A percentile compares a stretch with the other conserved stretches of the same genome.
These are phyloP conservation scores for Lycaon pictus DNA, from an alignment of 2,113 vertebrate species.

Conservation along the genomic window DNA sequence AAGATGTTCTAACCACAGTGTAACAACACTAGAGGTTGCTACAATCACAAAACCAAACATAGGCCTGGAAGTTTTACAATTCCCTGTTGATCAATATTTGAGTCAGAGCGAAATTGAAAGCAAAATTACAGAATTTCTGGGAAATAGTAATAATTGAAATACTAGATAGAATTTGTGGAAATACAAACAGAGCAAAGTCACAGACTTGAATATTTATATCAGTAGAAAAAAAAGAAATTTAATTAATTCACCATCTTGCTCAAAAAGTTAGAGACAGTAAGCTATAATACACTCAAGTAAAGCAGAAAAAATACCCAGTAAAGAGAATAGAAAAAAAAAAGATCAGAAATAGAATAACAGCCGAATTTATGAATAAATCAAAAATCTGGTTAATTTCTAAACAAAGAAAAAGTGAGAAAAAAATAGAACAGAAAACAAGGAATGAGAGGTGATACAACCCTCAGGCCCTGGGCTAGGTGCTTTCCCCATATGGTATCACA, in stretches of 20 bases:
- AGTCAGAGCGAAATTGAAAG: background rate
- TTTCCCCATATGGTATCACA: too few species aligned
- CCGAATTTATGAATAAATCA: too few species aligned
- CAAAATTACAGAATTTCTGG: background rate
- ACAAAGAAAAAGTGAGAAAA: background rate
- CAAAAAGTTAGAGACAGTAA: background rate
- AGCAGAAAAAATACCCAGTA: background rate
- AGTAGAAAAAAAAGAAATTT: background rate
- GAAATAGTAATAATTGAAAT: background rate
- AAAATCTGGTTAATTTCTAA: background rate
- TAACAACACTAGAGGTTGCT: background rate
- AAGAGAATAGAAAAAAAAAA: background rate
- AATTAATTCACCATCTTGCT: background rate
- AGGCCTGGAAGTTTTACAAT: background rate
- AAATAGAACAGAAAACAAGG: too few species aligned
- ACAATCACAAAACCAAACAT: background rate
- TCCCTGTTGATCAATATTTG: background rate
- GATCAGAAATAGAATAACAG: background rate
- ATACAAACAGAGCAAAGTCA: background rate
- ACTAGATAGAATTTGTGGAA: background rate
- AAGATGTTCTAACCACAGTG: background rate
- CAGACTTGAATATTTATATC: background rate
- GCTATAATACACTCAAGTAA: background rate
- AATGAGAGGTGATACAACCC: accelerated
- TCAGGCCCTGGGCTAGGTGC: accelerated